These are phyloP conservation scores for Pseudomyrmex dendroicus DNA, from an alignment of 1,140 invertebrate genomes.

Conservation along the genomic window DNA sequence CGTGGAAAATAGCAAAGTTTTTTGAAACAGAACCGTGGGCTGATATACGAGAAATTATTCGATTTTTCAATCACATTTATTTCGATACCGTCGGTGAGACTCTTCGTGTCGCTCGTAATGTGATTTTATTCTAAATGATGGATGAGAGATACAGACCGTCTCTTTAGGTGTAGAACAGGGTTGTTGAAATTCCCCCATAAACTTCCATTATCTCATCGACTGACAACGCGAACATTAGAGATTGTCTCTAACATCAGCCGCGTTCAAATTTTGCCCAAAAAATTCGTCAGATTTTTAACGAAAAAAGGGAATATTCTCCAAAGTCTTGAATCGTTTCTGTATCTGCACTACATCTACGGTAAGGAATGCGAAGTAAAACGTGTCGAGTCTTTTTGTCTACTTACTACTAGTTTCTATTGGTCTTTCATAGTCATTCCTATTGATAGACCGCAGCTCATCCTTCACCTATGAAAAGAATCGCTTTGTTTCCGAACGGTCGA, in stretches of 20 bases:
- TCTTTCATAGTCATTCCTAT: no score
- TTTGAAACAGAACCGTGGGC: background rate
- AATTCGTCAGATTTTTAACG: background rate
- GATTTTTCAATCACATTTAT: conserved; percentile 36
- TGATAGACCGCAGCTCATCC: no score
- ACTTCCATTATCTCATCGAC: conserved; percentile 17
- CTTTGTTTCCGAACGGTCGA: no score
- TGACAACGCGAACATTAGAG: background rate
- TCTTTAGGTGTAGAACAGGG: conserved; percentile 1
- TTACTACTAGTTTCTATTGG: no score
- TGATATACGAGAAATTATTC: background rate
- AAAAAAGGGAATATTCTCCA: no score
- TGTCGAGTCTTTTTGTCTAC: no score
- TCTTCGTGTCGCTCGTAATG: conserved; percentile 4
- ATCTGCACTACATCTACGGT: no score
- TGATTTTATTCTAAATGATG: conserved; percentile 58
- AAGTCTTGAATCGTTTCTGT: no score
- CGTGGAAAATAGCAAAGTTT: background rate
- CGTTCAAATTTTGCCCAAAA: background rate
- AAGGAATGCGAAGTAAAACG: no score
- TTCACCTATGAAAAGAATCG: no score
- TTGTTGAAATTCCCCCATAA: background rate
- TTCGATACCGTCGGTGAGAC: conserved; percentile 4
- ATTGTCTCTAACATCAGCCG: background rate
- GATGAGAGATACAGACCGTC: conserved; percentile 1